phyloP scores from a whole-genome alignment of 2,797 vertebrate species.

The Silurus aristotelis region DNA sequence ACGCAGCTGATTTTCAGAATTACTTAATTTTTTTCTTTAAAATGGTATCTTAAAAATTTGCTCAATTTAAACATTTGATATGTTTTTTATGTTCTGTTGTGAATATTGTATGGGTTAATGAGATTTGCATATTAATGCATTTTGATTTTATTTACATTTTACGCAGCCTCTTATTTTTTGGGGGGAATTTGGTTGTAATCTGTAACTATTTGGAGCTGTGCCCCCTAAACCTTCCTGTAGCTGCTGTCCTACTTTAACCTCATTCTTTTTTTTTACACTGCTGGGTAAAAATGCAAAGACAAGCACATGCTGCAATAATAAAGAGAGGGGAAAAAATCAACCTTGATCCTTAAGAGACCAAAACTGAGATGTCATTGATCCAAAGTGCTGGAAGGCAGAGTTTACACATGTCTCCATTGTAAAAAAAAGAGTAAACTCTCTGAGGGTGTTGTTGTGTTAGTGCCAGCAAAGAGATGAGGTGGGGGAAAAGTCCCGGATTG shows the following conservation, averaged over 20 bases:
- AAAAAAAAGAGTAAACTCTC: conserved; percentile 35
- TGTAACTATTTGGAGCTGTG: background rate
- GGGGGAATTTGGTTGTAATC: no score
- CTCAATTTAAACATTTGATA: no score
- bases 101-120: no score
- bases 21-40: no score
- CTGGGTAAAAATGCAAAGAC: conserved; percentile 25
- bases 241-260: conserved; percentile 2
- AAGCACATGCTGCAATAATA: conserved; percentile 25
- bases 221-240: background rate
- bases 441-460: conserved; percentile 28
- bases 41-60: no score
- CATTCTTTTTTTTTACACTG: background rate
- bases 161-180: no score
- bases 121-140: no score
- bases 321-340: conserved; percentile 7
- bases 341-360: conserved; percentile 35
- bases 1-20: no score
- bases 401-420: conserved; percentile 50
- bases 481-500: conserved; percentile 47
- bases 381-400: conserved; percentile 35
- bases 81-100: no score
- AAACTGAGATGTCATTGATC: conserved; percentile 46
- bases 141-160: no score
- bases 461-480: conserved; percentile 52